Evolutionary conservation across 2,797 vertebrate species (phyloP), one percentile per base, ranked within the genome.

Genomic region (Acanthis flammea): DNA sequence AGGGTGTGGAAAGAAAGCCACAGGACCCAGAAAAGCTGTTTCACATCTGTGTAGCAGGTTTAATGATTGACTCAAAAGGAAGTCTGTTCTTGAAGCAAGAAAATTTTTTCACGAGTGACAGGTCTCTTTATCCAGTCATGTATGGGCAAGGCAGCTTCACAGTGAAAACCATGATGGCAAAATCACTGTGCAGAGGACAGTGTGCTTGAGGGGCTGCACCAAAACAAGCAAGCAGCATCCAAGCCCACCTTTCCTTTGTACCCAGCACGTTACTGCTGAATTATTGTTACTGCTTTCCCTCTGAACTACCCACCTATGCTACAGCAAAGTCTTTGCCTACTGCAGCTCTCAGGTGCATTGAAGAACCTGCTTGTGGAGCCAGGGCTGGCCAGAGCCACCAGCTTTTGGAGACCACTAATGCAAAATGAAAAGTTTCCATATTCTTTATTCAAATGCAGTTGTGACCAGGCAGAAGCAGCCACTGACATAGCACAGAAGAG

Each of bases 31-130:
- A 53, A 82, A 92, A 89, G 57, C 35, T 68, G 54, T 47, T 82
- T 81, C 87, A 77, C 86, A 94, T 93, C 89, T 93, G 87, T 60
- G 63, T 14, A 63, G 63, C 90, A 96, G 86, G 67, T 88, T 91
- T 92, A 53, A 70, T 4, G 3, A 31, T 3, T 88, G 86, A 51
- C 51, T 92, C 60, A 5, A 4, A 92, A 78, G 27, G 61, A 7
- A 83, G 30, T 14, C 25, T 70, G 47, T 68, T 85, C 57, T 55
- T 10, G 4, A 67, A 91, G 50, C 50, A 92, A 72, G 72, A 50
- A 28, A 10, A 2, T 73, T 60, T 55, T 31, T 83, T 63, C 65
- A 57, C 60, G 35, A 86, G 75, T 39, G 53, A 53, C 79, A 88
- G 63, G 24, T 78, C 57, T 74, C 57, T 44, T 65, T 44, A 33